Conservation (phyloP, 2,888 invertebrate species). For the Pachydiplax longipennis region DNA sequence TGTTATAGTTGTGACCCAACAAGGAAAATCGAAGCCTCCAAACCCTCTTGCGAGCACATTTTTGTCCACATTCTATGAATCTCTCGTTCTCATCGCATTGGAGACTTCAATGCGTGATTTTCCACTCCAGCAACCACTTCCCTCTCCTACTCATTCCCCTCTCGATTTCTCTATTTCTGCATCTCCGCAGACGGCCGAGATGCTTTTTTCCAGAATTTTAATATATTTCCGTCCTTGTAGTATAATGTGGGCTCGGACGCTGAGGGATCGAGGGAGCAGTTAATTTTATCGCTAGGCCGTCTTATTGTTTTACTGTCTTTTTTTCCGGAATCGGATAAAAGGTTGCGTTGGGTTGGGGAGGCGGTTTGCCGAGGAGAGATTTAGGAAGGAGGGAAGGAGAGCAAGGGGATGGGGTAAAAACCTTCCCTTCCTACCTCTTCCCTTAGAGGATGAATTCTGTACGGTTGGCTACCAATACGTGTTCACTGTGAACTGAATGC, state of each 20-base stretch:
- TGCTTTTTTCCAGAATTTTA: background rate
- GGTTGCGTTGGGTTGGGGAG: background rate
- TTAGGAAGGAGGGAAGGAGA: background rate
- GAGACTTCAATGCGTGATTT: no score
- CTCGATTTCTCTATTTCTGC: background rate
- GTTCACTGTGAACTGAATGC: slow-evolving; percentile 13
- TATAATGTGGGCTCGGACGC: background rate
- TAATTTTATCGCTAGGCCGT: background rate
- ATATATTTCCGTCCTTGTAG: background rate
- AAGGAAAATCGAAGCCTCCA: no score
- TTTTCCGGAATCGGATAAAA: background rate
- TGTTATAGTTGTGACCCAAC: no score
- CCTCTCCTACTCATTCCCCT: no score
- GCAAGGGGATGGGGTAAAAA: background rate
- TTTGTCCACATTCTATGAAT: no score
- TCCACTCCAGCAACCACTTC: no score
- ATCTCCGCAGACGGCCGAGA: background rate
- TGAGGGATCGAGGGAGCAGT: background rate
- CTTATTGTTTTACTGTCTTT: background rate
- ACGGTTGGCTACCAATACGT: slow-evolving; percentile 35
- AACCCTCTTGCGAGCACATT: no score
- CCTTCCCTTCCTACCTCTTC: background rate
- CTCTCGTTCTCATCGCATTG: no score
- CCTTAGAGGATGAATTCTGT: slow-evolving; percentile 9
- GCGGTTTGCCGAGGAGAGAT: background rate